These are phyloP conservation scores for Rhabdophis nuchalis DNA, from an alignment of 2,797 vertebrate species.

Conservation along the genomic window DNA sequence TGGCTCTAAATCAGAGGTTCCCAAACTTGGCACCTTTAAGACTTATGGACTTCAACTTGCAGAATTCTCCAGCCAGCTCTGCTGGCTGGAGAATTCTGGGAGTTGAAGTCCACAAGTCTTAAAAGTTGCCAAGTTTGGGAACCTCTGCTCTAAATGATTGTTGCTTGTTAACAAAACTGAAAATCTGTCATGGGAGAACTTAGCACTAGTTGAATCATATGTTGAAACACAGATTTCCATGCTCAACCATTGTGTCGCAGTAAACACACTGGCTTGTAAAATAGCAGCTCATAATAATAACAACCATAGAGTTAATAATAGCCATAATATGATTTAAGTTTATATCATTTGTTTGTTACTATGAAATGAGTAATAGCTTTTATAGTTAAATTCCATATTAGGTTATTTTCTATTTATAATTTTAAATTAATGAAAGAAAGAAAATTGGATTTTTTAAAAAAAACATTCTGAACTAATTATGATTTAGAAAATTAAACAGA, in stretches of 20 bases:
- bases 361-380: neutral
- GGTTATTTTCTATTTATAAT: conserved; percentile 13
- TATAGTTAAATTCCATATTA: neutral
- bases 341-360: neutral
- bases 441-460: conserved; percentile 3
- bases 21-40: too few species aligned
- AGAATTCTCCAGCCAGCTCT: too few species aligned
- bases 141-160: neutral
- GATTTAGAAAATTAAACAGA: conserved; percentile 7
- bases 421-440: conserved; percentile 7
- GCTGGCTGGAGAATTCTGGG: too few species aligned
- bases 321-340: neutral
- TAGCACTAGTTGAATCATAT: neutral
- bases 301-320: neutral
- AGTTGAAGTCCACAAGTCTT: too few species aligned
- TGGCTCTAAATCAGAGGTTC: neutral
- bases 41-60: too few species aligned
- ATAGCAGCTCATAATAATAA: neutral
- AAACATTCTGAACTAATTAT: neutral
- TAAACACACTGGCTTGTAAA: neutral
- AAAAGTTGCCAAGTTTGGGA: too few species aligned
- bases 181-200: neutral
- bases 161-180: neutral
- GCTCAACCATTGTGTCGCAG: neutral
- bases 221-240: neutral